These are phyloP conservation scores for Epinephelus lanceolatus DNA, from an alignment of 2,113 vertebrate species.

Conservation along the genomic window DNA sequence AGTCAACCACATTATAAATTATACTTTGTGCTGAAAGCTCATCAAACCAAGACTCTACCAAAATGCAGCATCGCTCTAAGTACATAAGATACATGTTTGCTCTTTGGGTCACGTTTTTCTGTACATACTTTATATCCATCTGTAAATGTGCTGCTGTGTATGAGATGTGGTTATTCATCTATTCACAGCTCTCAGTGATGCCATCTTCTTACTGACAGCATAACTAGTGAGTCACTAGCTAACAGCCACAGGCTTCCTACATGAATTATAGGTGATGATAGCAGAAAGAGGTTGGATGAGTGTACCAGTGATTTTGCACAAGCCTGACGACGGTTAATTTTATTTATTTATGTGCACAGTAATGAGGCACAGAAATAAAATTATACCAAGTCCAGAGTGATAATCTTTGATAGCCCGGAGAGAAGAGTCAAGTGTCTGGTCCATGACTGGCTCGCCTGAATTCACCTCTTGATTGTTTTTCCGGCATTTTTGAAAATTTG, in stretches of 20 bases:
- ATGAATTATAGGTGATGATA: slow-evolving; percentile 33
- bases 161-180: slow-evolving; percentile 36
- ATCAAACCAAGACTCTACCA: neutral
- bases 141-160: neutral
- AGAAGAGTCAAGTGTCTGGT: neutral
- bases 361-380: neutral
- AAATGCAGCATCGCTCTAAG: neutral
- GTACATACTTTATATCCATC: neutral
- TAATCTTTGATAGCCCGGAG: neutral
- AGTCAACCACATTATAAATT: neutral
- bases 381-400: neutral
- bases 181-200: slow-evolving; percentile 38
- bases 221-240: slow-evolving; percentile 36
- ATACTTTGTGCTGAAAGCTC: neutral
- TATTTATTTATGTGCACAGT: slow-evolving; percentile 18
- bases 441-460: neutral
- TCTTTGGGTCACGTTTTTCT: neutral
- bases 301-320: neutral
- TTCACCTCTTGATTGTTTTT: neutral
- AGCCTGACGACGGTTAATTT: neutral
- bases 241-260: slow-evolving; percentile 26
- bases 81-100: neutral
- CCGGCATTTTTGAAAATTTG: neutral
- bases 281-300: slow-evolving; percentile 35
- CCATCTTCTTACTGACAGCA: slow-evolving; percentile 12